Evolutionary conservation across 2,797 vertebrate genomes (phyloP), one percentile per base, ranked within the genome.

Genomic region (Thaleichthys pacificus): DNA sequence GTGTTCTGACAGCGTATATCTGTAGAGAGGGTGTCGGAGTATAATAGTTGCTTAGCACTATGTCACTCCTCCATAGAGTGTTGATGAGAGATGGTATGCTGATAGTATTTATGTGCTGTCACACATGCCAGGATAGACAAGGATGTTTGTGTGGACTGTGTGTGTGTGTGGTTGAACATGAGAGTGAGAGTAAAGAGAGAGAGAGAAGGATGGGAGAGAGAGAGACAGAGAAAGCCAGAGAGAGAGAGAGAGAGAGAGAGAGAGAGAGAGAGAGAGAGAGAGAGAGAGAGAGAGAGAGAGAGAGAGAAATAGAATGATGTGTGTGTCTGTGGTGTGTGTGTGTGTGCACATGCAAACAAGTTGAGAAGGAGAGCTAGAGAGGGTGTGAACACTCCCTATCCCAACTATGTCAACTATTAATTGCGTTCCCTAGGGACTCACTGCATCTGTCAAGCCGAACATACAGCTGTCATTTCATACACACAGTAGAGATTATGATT

Each of bases 81-180:
- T 78, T 66, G 74, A 80, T 77, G 83, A 88, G 82, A 87, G 85
- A 87, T 82, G 81, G 81, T 82, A 81, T 65, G 76, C 81, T 87
- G 83, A 86, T 87, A 79, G 81, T 84, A 87, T 90, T 88, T 87
- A 86, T 86, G 83, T 86, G 82, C 83, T 80, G 73, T 22, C 32
- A 70, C 57, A 60, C 69, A 62, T 19, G 14, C 22, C 22, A 49
- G 38, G 4, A 1, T 7, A 47, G 7, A 38, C 35, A 15, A 14
- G 78, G 74, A 4, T 58, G 35, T 66, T 3, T 28, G 63, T 58
- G 26, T 12, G 26, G 14, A 3, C 4, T 38, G 63, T 42, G 22
- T 49, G 42, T 49, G 42, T 49, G 66, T 24, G 42, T 26, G 38
- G 38, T 42, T 42, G 38, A 42, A 42, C 38, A 42, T 42, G 38